Evolutionary conservation across 64 coral and sea anemone species (phyloP), one percentile per base, ranked within the genome.

Genomic region (Actinia equina): DNA sequence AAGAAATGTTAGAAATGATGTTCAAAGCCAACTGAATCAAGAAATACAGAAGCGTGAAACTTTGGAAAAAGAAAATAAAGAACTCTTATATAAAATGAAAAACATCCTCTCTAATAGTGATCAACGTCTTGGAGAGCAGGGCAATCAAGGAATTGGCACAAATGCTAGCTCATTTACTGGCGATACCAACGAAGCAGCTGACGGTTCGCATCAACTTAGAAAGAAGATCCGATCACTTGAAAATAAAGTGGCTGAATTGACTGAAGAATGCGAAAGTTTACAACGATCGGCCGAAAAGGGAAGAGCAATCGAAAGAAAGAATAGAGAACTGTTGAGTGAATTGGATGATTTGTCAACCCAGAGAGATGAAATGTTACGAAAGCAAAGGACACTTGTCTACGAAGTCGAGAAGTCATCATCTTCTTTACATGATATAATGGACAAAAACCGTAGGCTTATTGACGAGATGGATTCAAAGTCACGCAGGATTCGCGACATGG

Each of bases 41-140:
- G 94, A 96, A 58, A 87, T 84, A 43, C 71, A 61, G 41, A 96
- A 90, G 54, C 84, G 86, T 26, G 85, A 96, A 60, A 83, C 71
- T 13, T 82, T 89, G 3, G 96, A 98, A 25, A 65, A 92, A 87
- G 96, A 98, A 79, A 98, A 94, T 67, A 98, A 92, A 79, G 94
- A 92, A 60, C 85, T 94, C 11, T 63, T 98, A 27, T 93, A 98
- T 54, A 86, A 89, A 57, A 62, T 98, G 41, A 98, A 98, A 63
- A 85, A 88, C n/a, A 44, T 94, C 44, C 77, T 94, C 9, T 89
- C 71, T 27, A 94, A 86, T 42, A 43, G 17, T 85, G 77, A 70
- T 86, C 86, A 85, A 19, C 44, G 20, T 5, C 67, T 77, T 42
- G 63, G 69, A 0, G 96, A 92, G 22, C 60, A 94, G 80, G 89